Percentiles rank a stretch among this genome's conserved stretches.
These are phyloP conservation scores for Zaprionus nigranus DNA, from an alignment of 1,140 invertebrate genomes.

Conservation along the genomic window DNA sequence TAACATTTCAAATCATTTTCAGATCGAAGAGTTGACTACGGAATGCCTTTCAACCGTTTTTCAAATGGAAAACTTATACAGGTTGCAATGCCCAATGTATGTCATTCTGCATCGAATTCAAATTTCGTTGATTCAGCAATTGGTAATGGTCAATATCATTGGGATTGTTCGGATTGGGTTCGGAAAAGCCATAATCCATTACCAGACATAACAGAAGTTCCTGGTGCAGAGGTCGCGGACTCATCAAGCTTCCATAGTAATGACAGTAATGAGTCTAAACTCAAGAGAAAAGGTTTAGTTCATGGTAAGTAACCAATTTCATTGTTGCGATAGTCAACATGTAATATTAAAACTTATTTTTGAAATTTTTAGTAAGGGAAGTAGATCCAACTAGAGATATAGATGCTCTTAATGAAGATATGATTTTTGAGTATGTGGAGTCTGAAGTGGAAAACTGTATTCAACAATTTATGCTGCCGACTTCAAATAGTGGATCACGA, in stretches of 20 bases:
- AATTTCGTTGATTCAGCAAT: constrained; percentile 65
- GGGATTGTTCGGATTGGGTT: constrained; percentile 98
- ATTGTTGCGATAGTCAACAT: not conserved
- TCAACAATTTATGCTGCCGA: constrained; percentile 86
- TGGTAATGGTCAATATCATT: constrained; percentile 92
- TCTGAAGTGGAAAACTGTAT: constrained; percentile 88
- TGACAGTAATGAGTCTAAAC: constrained; percentile 92
- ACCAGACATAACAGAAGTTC: constrained; percentile 96
- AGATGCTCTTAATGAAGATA: constrained; percentile 89
- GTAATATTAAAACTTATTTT: not conserved
- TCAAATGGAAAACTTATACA: constrained; percentile 77
- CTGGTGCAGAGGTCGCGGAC: constrained; percentile 95
- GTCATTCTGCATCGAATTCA: constrained; percentile 65
- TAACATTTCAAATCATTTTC: constrained; percentile 1
- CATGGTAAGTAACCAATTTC: constrained; percentile 49
- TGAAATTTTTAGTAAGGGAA: constrained; percentile 57
- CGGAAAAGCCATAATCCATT: constrained; percentile 92
- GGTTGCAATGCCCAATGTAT: constrained; percentile 81
- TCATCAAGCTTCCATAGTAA: constrained; percentile 95
- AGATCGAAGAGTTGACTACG: constrained; percentile 66
- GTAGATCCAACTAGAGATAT: constrained; percentile 88
- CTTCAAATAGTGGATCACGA: constrained; percentile 85
- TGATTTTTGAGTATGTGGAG: constrained; percentile 90
- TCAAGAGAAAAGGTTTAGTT: constrained; percentile 83
- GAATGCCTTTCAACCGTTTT: constrained; percentile 61